A percentile compares a stretch with the other conserved stretches of the same genome.
These are phyloP conservation scores for Lepidurus arcticus DNA, from an alignment of 1,140 invertebrate species.

Conservation along the genomic window DNA sequence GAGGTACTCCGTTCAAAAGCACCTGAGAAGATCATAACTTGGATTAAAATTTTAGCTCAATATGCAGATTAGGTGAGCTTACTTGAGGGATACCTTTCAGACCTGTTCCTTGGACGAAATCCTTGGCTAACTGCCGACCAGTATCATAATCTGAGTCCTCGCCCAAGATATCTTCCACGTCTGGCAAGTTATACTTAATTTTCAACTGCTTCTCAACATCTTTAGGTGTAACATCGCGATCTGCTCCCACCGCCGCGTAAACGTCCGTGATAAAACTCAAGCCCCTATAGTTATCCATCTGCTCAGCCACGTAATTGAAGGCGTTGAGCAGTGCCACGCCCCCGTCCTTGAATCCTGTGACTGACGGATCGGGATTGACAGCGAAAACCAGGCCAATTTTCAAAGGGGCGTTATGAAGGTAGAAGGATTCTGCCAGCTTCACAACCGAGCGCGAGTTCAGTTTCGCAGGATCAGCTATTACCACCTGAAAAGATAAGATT, in stretches of 20 bases:
- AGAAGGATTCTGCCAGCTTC: conserved; percentile 83
- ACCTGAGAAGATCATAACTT: conserved; percentile 49
- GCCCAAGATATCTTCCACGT: conserved; percentile 71
- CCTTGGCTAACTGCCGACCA: conserved; percentile 69
- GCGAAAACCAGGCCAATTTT: conserved; percentile 87
- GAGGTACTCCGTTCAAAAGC: conserved; percentile 86
- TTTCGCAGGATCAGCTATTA: conserved; percentile 82
- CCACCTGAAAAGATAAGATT: conserved; percentile 34
- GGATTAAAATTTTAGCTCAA: neutral
- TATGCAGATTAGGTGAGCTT: conserved; percentile 21
- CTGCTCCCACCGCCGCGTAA: conserved; percentile 42
- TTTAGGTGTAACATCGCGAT: conserved; percentile 52
- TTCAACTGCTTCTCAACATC: conserved; percentile 66
- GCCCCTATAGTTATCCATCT: conserved; percentile 54
- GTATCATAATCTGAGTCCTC: conserved; percentile 88
- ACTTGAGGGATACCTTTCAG: conserved; percentile 65
- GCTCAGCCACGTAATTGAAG: conserved; percentile 83
- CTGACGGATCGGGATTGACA: conserved; percentile 54
- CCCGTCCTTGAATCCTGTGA: conserved; percentile 53
- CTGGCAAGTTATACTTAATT: conserved; percentile 53
- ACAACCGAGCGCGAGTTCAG: conserved; percentile 63
- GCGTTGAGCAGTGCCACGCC: conserved; percentile 83
- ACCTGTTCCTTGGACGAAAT: conserved; percentile 79
- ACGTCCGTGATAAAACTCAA: conserved; percentile 75
- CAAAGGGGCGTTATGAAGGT: conserved; percentile 78